Conservation (phyloP, 2,797 vertebrate genomes). For the Chrysocyon brachyurus region DNA sequence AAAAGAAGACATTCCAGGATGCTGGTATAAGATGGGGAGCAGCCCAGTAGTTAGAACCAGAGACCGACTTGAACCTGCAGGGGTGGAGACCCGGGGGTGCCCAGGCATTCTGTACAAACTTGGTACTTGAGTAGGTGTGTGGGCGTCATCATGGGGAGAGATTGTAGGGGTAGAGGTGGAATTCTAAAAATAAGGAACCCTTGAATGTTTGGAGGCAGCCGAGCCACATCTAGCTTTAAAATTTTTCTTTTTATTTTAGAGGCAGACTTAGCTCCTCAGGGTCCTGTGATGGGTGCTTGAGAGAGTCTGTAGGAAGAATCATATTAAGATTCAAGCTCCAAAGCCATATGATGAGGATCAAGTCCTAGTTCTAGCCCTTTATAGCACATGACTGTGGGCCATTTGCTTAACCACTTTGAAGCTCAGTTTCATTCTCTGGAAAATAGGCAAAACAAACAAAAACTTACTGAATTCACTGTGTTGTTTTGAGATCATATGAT, state of each 20-base stretch:
- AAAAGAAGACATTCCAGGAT: conserved; percentile 4
- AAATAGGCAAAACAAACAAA: not conserved
- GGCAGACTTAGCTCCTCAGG: not conserved
- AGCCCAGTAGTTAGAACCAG: not conserved
- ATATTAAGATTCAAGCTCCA: not conserved
- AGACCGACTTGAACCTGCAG: not conserved
- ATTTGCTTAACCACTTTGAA: not conserved
- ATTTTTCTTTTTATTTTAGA: not conserved
- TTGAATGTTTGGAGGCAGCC: not conserved
- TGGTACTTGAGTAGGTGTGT: not conserved
- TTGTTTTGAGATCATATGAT: not conserved
- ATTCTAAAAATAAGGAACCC: not conserved
- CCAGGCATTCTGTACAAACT: not conserved
- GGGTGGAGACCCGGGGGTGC: not conserved
- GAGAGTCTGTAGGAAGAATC: not conserved
- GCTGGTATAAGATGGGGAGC: not conserved
- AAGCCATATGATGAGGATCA: not conserved
- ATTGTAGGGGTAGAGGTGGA: not conserved
- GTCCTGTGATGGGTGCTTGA: not conserved
- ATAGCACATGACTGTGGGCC: not conserved
- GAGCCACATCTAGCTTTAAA: not conserved
- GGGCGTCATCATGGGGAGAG: not conserved
- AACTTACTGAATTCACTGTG: not conserved
- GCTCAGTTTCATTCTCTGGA: not conserved
- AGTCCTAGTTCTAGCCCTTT: not conserved